These are phyloP conservation scores for Pedionomus torquatus DNA, from an alignment of 2,113 vertebrate species.

Conservation along the genomic window DNA sequence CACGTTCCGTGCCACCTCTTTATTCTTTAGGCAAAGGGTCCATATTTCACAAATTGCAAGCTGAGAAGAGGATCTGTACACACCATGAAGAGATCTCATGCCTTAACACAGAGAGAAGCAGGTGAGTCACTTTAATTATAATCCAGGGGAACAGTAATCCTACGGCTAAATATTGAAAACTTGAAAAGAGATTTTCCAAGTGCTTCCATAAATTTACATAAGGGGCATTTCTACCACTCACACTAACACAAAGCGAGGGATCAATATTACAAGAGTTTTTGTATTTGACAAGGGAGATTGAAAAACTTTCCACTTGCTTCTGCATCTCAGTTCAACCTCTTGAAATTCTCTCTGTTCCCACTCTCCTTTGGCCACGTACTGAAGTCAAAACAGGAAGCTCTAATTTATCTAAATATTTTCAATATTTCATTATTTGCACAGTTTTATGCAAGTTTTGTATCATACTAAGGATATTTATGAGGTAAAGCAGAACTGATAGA, in stretches of 20 bases:
- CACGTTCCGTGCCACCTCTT: background rate
- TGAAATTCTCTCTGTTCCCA: background rate
- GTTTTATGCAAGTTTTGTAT: background rate
- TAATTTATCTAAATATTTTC: background rate
- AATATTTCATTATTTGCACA: background rate
- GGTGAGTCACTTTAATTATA: background rate
- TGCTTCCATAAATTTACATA: conserved; percentile 9
- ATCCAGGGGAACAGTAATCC: conserved; percentile 31
- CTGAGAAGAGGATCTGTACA: background rate
- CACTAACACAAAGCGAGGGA: background rate
- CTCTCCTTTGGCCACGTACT: background rate
- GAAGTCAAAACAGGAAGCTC: background rate
- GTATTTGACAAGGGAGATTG: background rate
- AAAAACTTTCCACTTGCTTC: background rate
- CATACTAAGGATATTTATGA: background rate
- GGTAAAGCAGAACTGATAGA: background rate
- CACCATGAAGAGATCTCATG: background rate
- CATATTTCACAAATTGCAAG: background rate
- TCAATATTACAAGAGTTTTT: conserved; percentile 9
- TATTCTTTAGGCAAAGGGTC: background rate
- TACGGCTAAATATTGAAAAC: background rate
- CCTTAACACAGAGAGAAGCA: background rate
- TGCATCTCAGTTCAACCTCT: background rate
- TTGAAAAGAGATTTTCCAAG: background rate
- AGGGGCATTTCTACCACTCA: conserved; percentile 15